phyloP scores from a whole-genome alignment of 1,140 invertebrate species.

The Sipha flava region DNA sequence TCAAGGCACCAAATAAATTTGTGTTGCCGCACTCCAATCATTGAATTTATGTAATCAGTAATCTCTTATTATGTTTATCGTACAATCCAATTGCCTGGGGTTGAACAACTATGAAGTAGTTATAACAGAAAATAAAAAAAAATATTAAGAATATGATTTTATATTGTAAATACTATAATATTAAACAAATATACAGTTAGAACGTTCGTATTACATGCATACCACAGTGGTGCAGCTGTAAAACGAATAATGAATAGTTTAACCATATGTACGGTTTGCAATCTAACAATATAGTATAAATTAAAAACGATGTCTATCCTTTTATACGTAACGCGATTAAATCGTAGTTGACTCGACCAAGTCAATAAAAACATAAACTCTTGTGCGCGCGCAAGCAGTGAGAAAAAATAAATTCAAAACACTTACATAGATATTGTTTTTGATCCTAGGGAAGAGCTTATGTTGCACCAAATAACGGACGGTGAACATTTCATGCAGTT shows the following conservation, averaged over 20 bases:
- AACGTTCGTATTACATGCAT: neutral
- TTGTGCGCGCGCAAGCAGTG: too few relatives aligned
- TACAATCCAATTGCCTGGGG: neutral
- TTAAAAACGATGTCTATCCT: too few relatives aligned
- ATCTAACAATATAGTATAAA: too few relatives aligned
- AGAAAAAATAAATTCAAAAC: neutral
- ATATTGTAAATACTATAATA: neutral
- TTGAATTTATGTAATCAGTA: conserved; percentile 1
- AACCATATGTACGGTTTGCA: too few relatives aligned
- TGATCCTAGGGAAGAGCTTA: conserved; percentile 49
- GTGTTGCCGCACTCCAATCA: neutral
- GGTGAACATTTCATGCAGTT: conserved; percentile 57
- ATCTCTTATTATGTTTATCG: neutral
- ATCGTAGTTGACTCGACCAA: too few relatives aligned
- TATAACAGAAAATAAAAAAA: too few relatives aligned
- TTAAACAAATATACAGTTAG: neutral
- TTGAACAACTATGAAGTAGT: neutral
- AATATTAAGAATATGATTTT: neutral
- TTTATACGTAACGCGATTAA: too few relatives aligned
- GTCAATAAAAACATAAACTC: too few relatives aligned
- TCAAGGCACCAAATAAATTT: neutral
- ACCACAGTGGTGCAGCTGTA: too few relatives aligned
- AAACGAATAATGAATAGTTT: too few relatives aligned
- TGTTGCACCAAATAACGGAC: conserved; percentile 56
- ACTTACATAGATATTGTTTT: conserved; percentile 33